Evolutionary conservation across 2,888 invertebrate genomes (phyloP), one percentile per base, ranked within the genome.

Genomic region (Anarsia innoxiella): DNA sequence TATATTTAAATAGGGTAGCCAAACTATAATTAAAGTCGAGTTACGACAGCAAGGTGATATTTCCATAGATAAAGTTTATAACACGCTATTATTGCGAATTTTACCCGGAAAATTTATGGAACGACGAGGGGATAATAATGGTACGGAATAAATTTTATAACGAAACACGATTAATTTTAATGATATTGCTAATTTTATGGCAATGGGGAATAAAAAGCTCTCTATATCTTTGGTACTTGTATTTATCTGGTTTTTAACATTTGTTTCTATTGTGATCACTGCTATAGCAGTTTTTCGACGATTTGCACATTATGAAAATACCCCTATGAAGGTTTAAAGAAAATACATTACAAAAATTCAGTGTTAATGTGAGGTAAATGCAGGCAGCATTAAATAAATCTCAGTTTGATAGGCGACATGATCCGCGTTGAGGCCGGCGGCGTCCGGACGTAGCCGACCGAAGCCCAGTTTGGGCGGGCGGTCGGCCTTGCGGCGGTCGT

Each of bases 401-500:
- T n/a, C n/a, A 16, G 31, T 19, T 15, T 8, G 15, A 23, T 19
- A 31, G 10, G 31, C 12, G 23, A 19, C 12, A 31, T 23, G 12
- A 23, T 9, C 19, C 8, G 11, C 31, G 34, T 15, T 13, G 36
- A 23, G n/a, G n/a, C n/a, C n/a, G n/a, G n/a, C n/a, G n/a, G n/a
- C n/a, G n/a, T n/a, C n/a, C n/a, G n/a, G n/a, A n/a, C n/a, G n/a
- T n/a, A n/a, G n/a, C n/a, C n/a, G n/a, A 27, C 33, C 36, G 38
- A 45, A 47, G 44, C 44, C 33, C 45, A 44, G 42, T 47, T 54
- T 48, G 51, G 47, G 48, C 47, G 43, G 41, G 36, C 37, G 41
- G 25, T n/a, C 46, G 54, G 51, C 53, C 56, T 55, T 55, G 60
- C 49, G 39, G 45, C 57, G 55, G 53, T 53, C 54, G 59, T 50